These are phyloP conservation scores for Araneus ventricosus DNA, from an alignment of 1,140 invertebrate genomes.

Conservation along the genomic window DNA sequence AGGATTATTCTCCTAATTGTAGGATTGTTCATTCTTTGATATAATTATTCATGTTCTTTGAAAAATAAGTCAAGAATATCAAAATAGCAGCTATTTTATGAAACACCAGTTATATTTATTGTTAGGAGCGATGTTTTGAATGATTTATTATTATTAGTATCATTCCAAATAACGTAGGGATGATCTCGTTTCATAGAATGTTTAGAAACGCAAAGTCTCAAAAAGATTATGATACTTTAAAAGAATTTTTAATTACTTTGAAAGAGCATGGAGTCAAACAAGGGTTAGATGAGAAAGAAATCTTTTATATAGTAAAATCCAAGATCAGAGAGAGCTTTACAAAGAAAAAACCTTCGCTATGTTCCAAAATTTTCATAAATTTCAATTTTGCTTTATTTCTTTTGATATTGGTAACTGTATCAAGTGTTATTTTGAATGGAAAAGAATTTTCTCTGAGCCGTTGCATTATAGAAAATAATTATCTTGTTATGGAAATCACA, in stretches of 20 bases:
- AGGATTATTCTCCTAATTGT: too few relatives aligned
- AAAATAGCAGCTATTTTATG: too few relatives aligned
- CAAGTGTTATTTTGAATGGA: slow-evolving; percentile 47
- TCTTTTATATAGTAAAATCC: background rate
- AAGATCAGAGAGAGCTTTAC: slow-evolving; percentile 1
- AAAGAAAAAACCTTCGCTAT: slow-evolving; percentile 8
- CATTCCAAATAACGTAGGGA: background rate
- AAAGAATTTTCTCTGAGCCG: slow-evolving; percentile 58
- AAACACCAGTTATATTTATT: too few relatives aligned
- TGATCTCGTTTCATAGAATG: background rate
- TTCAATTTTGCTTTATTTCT: slow-evolving; percentile 56
- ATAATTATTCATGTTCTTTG: too few relatives aligned
- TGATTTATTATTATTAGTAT: too few relatives aligned
- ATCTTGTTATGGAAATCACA: slow-evolving; percentile 91
- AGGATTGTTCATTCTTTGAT: too few relatives aligned
- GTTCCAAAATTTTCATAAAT: slow-evolving; percentile 46
- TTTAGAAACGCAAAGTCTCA: background rate
- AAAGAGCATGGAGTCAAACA: slow-evolving; percentile 30
- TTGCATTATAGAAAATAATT: slow-evolving; percentile 84
- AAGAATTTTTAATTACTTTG: slow-evolving; percentile 31
- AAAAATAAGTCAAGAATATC: too few relatives aligned
- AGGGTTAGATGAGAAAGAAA: slow-evolving; percentile 54
- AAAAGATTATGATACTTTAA: slow-evolving; percentile 29
- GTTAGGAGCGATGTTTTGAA: too few relatives aligned
- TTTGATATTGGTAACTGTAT: slow-evolving; percentile 40